Base-by-base conservation (phyloP, 2,888 invertebrate genomes). In the Cacoxenus indagator region DNA sequence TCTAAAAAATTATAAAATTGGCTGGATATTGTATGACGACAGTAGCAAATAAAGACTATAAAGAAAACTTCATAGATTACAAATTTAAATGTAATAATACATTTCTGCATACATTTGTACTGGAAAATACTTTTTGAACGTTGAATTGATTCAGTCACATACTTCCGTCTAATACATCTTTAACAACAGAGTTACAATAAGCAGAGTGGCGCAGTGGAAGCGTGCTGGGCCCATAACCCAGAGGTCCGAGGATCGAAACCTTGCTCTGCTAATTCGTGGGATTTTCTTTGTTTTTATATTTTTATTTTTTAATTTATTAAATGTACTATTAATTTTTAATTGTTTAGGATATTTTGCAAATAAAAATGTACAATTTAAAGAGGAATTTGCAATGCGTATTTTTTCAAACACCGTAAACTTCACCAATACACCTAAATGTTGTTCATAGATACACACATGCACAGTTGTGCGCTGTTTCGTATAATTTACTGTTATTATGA, bases 161-260 rank as follows among this genome's bases (percentile, higher is more conserved):
- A n/a, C n/a, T n/a, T n/a, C n/a, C 51, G 27, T 62, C 11, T 31
- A 17, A 45, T 24, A 43, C 37, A n/a, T 17, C 22, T 73, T 67
- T 51, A 61, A 2, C 59, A 4, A 0, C 0, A 0, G 0, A 0
- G 17, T 4, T 14, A 24, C 67, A 73, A 69, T 66, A 73, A 92
- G 92, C 92, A 92, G 92, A 92, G 92, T 92, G 92, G 92, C 92
- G 92, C 92, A 93, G 92, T 91, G 92, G 92, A 92, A 92, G 92
- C 92, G 92, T 92, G 92, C 92, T 92, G 92, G 92, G 92, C 92
- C 92, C 92, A 92, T 92, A 92, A 92, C 92, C 88, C 88, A 88
- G 88, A 88, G 88, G 88, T 88, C 88, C 87, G 88, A 87, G 86
- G 87, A 88, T 88, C 87, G 88, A 88, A 88, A 88, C 88, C 86